Conservation (phyloP, 1,140 invertebrate genomes). For the Hycleus cichorii region DNA sequence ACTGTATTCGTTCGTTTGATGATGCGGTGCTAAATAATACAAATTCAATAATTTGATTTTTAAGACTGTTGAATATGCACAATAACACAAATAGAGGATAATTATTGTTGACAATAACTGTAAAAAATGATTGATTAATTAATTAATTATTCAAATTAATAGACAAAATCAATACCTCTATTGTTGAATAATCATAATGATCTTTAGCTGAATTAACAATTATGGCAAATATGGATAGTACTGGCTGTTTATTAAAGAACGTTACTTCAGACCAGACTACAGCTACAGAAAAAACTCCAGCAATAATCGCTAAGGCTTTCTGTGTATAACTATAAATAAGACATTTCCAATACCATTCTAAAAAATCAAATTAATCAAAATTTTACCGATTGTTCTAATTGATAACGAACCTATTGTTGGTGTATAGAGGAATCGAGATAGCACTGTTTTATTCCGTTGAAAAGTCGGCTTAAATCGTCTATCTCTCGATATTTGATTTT, state of each 20-base stretch:
- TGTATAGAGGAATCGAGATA: constrained; percentile 54
- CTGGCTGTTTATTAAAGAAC: constrained; percentile 87
- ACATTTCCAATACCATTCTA: constrained; percentile 97
- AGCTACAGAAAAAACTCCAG: constrained; percentile 73
- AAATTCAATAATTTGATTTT: constrained; percentile 94
- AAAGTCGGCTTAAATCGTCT: constrained; percentile 72
- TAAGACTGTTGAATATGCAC: constrained; percentile 96
- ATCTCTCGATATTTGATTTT: constrained; percentile 71
- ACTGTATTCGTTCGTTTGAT: constrained; percentile 98
- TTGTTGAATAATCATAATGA: constrained; percentile 88
- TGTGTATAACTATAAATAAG: constrained; percentile 66
- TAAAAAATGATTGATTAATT: constrained; percentile 24
- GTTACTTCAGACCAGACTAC: constrained; percentile 99
- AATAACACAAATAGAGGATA: constrained; percentile 92
- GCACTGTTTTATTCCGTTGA: constrained; percentile 48
- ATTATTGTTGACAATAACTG: constrained; percentile 79
- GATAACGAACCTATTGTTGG: constrained; percentile 54
- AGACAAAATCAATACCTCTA: constrained; percentile 65
- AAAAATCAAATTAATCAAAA: constrained; percentile 30
- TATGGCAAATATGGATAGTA: constrained; percentile 90
- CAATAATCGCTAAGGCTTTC: constrained; percentile 63
- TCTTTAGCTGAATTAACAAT: constrained; percentile 75
- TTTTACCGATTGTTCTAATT: neutral
- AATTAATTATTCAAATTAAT: too few species aligned
- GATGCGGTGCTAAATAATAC: constrained; percentile 93